Base-by-base conservation (phyloP, 2,888 invertebrate species). In the Euplexia lucipara region DNA sequence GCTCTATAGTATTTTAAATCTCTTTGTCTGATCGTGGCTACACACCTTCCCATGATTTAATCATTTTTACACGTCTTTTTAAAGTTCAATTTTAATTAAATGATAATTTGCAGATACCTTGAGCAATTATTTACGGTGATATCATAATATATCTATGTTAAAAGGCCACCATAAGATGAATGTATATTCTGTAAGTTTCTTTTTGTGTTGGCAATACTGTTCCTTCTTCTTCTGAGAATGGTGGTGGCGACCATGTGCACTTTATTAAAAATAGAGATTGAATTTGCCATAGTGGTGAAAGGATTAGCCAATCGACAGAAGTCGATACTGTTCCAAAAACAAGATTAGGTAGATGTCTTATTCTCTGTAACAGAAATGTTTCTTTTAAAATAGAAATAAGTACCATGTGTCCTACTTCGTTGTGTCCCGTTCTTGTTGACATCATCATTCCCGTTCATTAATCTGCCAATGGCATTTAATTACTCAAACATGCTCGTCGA, bases 391-490 rank as follows among this genome's bases (percentile, higher is more conserved):
- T 42, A 5, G 16, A 20, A 22, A 47, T 62, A 35, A 34, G n/a
- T 37, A 45, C 22, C 44, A n/a, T 22, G 32, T 56, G 75, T 22
- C 75, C 73, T 41, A 75, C 16, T 59, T 72, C 20, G 56, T 8
- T 45, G 30, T 64, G 76, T 56, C 63, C 59, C 60, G 73, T 56
- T 59, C 59, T 76, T 20, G 71, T 52, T 47, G 10, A 35, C 18
- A 49, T 59, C 35, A 56, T 60, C 51, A 57, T 53, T 44, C n/a
- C 39, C 44, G 44, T 64, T 60, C 32, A 70, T 74, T 75, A 74
- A 76, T 70, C 71, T 41, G 44, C 42, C 42, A 61, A 35, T 44
- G 47, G 54, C 26, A 56, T 59, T 63, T 75, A 70, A 73, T 75
- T 59, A 63, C 47, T 63, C 35, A 49, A 60, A 41, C 44, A 39